Base-by-base conservation (phyloP, 2,888 invertebrate species). In the Fragum whitleyi region DNA sequence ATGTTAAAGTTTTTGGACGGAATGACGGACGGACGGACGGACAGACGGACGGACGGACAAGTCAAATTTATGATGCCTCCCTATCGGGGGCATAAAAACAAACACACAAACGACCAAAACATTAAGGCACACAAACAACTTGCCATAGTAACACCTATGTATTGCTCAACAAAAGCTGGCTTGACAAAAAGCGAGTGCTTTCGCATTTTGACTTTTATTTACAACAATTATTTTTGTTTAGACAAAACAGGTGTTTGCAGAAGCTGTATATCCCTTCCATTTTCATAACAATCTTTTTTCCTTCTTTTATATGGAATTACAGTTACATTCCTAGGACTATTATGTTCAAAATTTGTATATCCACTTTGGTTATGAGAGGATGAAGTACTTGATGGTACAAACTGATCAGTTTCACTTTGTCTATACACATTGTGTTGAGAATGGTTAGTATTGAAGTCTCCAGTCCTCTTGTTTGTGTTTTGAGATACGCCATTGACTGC, bases 241-340 rank as follows among this genome's bases (percentile, higher is more conserved):
- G 70, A 53, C 36, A 70, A 32, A 29, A 70, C 19, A 2, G 70
- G 70, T 51, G 70, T 70, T 26, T 70, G 70, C 2, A 70, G 55
- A 51, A 70, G 51, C 6, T 70, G 70, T 7, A 32, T 21, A 29
- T 32, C 9, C 2, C 36, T 70, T 28, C 23, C 23, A 55, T 70
- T 29, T 36, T 53, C 21, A 70, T 9, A 0, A 53, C 1, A 6
- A 21, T 70, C 36, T 70, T 14, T 55, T n/a, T 62, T 42, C n/a
- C 59, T 32, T 51, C 73, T 42, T 62, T 73, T 73, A 29, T 73
- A 73, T 47, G 73, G 62, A 42, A 73, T 42, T 1, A 73, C 57
- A n/a, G 70, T 21, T 6, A 36, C 32, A 21, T 14, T 70, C 1
- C 7, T 16, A 47, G 16, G 3, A 14, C 47, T 14, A 47, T 5